Conservation (phyloP, 2,113 vertebrate genomes). For the Neolamprologus falcicula region DNA sequence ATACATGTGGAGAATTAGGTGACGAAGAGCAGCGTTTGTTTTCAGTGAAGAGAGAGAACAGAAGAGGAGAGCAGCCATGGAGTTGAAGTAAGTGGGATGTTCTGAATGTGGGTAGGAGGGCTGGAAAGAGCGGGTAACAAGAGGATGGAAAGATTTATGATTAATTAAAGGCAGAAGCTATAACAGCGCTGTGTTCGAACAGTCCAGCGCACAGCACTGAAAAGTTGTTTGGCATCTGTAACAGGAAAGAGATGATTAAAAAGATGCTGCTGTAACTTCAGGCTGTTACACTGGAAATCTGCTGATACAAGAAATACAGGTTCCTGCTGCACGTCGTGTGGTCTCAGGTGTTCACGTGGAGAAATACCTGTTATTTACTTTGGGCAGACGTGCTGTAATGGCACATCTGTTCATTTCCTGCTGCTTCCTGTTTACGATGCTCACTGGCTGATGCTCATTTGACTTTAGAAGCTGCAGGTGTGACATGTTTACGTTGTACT, state of each 20-base stretch:
- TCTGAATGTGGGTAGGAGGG: not conserved
- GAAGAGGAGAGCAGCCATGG: slow-evolving; percentile 41
- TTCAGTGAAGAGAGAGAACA: not conserved
- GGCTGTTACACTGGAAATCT: not conserved
- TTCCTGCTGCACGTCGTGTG: not conserved
- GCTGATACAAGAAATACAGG: not conserved
- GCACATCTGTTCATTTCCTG: not conserved
- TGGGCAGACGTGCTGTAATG: not conserved
- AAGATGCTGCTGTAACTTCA: not conserved
- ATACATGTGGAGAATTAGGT: slow-evolving; percentile 35
- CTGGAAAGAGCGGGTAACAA: not conserved
- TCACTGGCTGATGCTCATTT: not conserved
- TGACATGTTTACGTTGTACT: not conserved
- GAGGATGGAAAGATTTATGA: not conserved
- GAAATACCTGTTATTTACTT: not conserved
- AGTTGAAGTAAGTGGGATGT: slow-evolving; percentile 55
- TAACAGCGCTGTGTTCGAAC: not conserved
- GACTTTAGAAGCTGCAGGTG: not conserved
- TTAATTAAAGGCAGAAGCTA: not conserved
- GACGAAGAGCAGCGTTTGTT: slow-evolving; percentile 11
- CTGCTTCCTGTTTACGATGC: not conserved
- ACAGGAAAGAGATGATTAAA: not conserved
- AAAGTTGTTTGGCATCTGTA: not conserved
- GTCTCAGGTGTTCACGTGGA: not conserved
- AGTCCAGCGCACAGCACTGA: not conserved